A percentile compares a stretch with the other conserved stretches of the same genome.
phyloP scores from a whole-genome alignment of 2,113 vertebrate genomes.

The Empidonax traillii region DNA sequence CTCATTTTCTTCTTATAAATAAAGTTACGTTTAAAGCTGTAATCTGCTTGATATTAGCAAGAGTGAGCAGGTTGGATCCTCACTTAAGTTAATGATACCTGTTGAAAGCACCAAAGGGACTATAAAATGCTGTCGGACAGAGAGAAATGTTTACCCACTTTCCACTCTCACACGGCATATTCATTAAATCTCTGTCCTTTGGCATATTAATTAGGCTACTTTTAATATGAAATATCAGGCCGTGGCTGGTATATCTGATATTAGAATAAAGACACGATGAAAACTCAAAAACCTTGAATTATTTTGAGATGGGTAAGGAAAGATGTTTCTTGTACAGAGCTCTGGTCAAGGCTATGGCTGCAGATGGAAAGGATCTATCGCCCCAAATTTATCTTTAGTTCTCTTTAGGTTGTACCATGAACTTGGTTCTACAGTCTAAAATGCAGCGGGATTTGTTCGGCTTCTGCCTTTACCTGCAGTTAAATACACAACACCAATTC shows the following conservation, averaged over 20 bases:
- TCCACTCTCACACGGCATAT: not conserved
- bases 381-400: not conserved
- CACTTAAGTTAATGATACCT: not conserved
- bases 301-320: not conserved
- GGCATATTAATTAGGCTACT: accelerated
- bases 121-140: not conserved
- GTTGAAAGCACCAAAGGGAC: accelerated
- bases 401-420: not conserved
- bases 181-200: not conserved
- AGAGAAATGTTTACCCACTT: not conserved
- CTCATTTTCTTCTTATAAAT: not conserved
- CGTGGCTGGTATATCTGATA: not conserved
- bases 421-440: not conserved
- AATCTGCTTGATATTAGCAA: not conserved
- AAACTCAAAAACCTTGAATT: not conserved
- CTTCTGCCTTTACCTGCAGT: not conserved
- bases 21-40: not conserved
- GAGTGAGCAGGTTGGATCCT: not conserved
- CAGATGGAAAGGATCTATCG: accelerated
- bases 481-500: not conserved
- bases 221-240: not conserved
- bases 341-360: not conserved
- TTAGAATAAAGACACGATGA: not conserved
- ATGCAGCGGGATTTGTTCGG: not conserved
- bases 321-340: not conserved